Base-by-base conservation (phyloP, 2,797 vertebrate genomes). In the Chelmon rostratus region DNA sequence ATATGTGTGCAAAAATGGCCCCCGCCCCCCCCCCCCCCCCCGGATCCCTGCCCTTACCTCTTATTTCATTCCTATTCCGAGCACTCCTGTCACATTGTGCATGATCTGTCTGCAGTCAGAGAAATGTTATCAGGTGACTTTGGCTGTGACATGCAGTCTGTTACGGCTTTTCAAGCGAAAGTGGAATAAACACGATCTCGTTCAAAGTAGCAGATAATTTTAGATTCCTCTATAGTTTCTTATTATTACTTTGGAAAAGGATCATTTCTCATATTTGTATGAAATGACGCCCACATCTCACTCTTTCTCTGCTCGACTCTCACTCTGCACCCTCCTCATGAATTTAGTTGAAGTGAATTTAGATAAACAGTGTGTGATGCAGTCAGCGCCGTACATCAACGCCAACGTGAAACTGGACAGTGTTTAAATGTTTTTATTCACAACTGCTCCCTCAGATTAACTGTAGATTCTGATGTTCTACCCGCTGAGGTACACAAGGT, bases 91-190 rank as follows among this genome's bases (percentile, higher is more conserved):
- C 74, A 33, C 50, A 76, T 54, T 76, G 65, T 42, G 49, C 61
- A 44, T 38, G 47, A 78, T 81, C 72, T 52, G 50, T 52, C 49
- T 46, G 15, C 46, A 2, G 65, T 61, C 83, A 63, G 3, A 54
- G 75, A 68, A 76, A 81, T 62, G 79, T 67, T 47, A 63, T 73
- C 65, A 58, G 77, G 83, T 86, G 80, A 68, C 71, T 37, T 54
- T 33, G 53, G 47, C 68, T 58, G 57, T 70, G 56, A 70, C 68
- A 64, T 42, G 50, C 21, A 38, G 57, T 59, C n/a, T 53, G 53
- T 73, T 76, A 38, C 47, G 15, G 62, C 28, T 25, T 61, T 62
- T 79, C 28, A 50, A 65, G 37, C 9, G 9, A 56, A 67, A 78
- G 70, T 59, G 21, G 65, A 82, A 73, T 59, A 18, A 73, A 63